Base-by-base conservation (phyloP, 2,113 vertebrate species). In the Seriola dumerili region DNA sequence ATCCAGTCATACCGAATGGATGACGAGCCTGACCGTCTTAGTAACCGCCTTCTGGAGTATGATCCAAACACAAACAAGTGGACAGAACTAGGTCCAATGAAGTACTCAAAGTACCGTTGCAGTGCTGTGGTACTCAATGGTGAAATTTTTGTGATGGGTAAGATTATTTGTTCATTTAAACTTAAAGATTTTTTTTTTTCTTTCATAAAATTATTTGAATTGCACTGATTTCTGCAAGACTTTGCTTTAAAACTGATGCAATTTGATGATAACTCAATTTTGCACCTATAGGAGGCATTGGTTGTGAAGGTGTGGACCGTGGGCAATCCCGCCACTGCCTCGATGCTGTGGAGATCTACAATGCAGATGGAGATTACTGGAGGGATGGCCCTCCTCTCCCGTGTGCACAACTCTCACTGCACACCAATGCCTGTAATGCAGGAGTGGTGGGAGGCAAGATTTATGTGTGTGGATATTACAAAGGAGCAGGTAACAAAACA, bases 301-400 rank as follows among this genome's bases (percentile, higher is more conserved):
- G 98, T 9, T 99, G 98, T 59, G 89, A 96, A 38, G 97, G 97
- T 42, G 90, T 78, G 5, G 98, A 99, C 91, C 92, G 93, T 72
- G 98, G 98, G n/a, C 98, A 99, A 80, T 96, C 97, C 38, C 96
- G 98, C 7, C 96, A 95, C 78, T 99, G 98, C 66, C 97, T 99
- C 0, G 95, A 97, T 57, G 93, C 87, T 3, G 97, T 99, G 63
- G 98, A 99, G 92, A 98, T 99, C 89, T 99, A 99, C 87, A 98
- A 97, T 54, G 94, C 96, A 2, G 98, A 98, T 16, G 96, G 96
- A 57, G 95, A 98, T 90, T 96, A 96, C 48, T 99, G 98, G 98
- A 96, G 97, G 76, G 96, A 97, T 3, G 98, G 98, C 17, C 96
- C 97, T 34, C 83, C 94, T 3, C 95, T 99, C 90, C 97, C 97